Conservation (phyloP, 2,888 invertebrate species). For the Keiferia lycopersicella region DNA sequence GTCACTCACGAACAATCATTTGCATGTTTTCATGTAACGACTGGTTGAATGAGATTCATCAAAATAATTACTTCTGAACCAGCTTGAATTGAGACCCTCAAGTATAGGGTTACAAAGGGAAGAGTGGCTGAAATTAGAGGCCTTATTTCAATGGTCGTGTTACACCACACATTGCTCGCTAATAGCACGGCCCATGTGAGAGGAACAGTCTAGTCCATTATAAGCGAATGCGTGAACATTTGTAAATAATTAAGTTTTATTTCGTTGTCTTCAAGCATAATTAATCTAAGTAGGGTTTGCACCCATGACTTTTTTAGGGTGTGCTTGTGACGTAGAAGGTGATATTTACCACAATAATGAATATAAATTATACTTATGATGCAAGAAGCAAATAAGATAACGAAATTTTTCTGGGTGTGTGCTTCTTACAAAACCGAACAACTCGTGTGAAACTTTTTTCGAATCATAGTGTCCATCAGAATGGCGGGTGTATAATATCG, state of each 20-base stretch:
- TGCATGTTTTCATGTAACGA: slow-evolving; percentile 38
- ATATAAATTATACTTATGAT: too few species aligned
- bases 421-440: too few species aligned
- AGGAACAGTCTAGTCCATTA: slow-evolving; percentile 44
- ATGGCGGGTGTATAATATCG: too few species aligned
- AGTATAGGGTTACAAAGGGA: slow-evolving; percentile 23
- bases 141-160: slow-evolving; percentile 42
- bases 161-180: slow-evolving; percentile 47
- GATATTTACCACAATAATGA: too few species aligned
- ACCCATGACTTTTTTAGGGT: too few species aligned
- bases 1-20: slow-evolving; percentile 43
- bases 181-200: slow-evolving; percentile 50
- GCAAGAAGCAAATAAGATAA: too few species aligned
- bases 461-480: too few species aligned
- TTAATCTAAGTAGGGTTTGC: too few species aligned
- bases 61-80: slow-evolving; percentile 44
- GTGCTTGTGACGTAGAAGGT: too few species aligned
- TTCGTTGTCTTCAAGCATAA: slow-evolving; percentile 37
- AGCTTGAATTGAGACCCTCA: slow-evolving; percentile 33
- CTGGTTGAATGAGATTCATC: slow-evolving; percentile 43
- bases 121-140: slow-evolving; percentile 36
- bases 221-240: slow-evolving; percentile 47
- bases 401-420: too few species aligned
- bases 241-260: slow-evolving; percentile 46
- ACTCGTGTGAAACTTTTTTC: too few species aligned